Evolutionary conservation across 2,113 vertebrate genomes (phyloP).

Genomic region (Cryptotis parvus): DNA sequence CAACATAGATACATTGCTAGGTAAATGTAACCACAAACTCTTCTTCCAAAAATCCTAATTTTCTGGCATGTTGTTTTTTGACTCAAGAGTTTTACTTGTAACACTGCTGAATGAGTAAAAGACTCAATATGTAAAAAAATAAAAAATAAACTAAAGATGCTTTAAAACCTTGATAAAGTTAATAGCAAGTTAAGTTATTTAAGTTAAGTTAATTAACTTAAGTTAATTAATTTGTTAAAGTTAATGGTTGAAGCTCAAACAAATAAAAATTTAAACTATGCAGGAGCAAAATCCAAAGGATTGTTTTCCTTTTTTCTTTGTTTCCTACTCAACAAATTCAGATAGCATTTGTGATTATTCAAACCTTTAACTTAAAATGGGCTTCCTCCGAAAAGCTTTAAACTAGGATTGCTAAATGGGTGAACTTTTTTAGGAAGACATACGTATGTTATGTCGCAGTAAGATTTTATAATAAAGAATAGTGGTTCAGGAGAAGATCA

Average conservation of each 20-base stretch:
- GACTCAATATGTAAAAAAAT: background rate
- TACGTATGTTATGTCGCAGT: background rate
- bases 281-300: background rate
- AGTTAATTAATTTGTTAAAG: no score
- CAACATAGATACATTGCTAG: background rate
- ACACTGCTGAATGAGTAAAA: background rate
- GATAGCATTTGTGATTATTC: background rate
- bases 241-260: background rate
- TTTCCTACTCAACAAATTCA: background rate
- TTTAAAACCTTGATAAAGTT: background rate
- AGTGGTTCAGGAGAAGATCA: background rate
- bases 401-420: background rate
- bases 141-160: background rate
- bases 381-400: background rate
- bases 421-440: background rate
- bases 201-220: no score
- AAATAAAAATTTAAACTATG: background rate
- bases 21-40: background rate
- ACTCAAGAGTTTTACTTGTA: background rate
- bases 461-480: background rate
- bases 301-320: background rate
- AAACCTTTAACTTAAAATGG: background rate
- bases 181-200: no score
- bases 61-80: background rate
- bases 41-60: constrained; percentile 42